phyloP scores from a whole-genome alignment of 2,888 invertebrate species.

The Hemicrepidius hirtus region DNA sequence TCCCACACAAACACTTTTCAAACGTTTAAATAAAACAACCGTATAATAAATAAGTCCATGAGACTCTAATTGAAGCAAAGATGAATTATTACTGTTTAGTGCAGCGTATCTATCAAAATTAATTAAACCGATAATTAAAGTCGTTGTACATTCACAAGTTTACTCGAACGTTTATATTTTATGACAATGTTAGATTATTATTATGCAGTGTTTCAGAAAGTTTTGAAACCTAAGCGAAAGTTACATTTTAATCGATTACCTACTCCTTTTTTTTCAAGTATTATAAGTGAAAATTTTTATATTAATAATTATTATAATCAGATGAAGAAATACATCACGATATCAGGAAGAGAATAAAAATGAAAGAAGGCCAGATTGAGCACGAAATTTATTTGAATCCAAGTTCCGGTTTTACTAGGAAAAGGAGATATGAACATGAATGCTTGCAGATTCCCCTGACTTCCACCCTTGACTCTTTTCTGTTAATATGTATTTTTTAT shows the following conservation, averaged over 20 bases:
- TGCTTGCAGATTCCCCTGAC: too few relatives aligned
- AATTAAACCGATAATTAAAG: conserved; percentile 21
- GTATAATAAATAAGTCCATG: background rate
- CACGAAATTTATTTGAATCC: too few relatives aligned
- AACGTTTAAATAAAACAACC: conserved; percentile 1
- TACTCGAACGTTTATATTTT: conserved; percentile 5
- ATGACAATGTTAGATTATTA: conserved; percentile 12
- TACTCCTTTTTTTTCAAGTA: background rate
- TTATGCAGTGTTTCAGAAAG: background rate
- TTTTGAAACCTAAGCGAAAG: conserved; percentile 6
- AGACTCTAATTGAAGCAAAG: conserved; percentile 5
- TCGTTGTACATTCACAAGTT: conserved; percentile 5
- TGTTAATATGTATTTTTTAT: too few relatives aligned
- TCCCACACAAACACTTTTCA: background rate
- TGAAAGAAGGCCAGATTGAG: too few relatives aligned
- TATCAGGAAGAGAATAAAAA: too few relatives aligned
- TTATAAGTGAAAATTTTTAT: conserved; percentile 4
- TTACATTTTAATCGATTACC: conserved; percentile 14
- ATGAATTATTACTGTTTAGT: conserved; percentile 14
- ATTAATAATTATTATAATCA: conserved; percentile 17
- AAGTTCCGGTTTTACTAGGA: too few relatives aligned
- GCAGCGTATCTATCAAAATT: conserved; percentile 23
- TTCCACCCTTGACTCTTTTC: too few relatives aligned
- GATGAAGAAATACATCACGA: background rate
- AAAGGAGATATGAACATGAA: too few relatives aligned